Evolutionary conservation across 1,140 invertebrate species (phyloP), one percentile per base, ranked within the genome.

Genomic region (Drosophila burlai): DNA sequence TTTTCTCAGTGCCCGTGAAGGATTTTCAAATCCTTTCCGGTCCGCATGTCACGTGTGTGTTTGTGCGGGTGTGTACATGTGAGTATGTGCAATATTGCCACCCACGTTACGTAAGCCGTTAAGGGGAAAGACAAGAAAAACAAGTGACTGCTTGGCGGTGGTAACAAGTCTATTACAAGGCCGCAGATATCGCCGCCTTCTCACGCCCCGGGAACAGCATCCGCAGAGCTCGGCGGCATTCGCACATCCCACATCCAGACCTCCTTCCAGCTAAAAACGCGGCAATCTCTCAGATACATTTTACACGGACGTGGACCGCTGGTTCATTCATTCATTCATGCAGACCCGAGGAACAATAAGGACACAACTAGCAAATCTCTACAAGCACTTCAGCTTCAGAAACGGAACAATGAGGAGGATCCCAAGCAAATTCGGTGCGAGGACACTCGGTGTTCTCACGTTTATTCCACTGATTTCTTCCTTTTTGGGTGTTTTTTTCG

Each of bases 351-450:
- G 76, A 64, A 87, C 86, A 90, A 90, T 85, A 90, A 90, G 85
- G 86, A 91, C 85, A 89, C 85, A 89, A 89, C 84, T 89, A 87
- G 84, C 84, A 87, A 87, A 89, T 87, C 84, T 87, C 54, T 80
- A 55, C 76, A 80, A 81, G 85, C 64, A 90, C 84, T 89, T 81
- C 65, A 57, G 54, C 36, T n/a, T 40, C 18, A 24, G 21, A 2
- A 26, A n/a, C 36, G 26, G 80, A 71, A 90, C 81, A 89, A 89
- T 71, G 68, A 60, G 75, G 66, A 75, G 63, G 36, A 57, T 57
- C 72, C 80, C 81, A 80, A 57, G 84, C 81, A 85, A 85, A 90
- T 85, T 90, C 67, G 29, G 38, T 45, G 29, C 69, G 80, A 89
- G 84, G 84, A 89, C 84, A 89, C 76, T 81, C 85, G 46, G 65